Percentiles rank a stretch among this genome's conserved stretches.
Conservation (phyloP, 2,797 vertebrate species). For the Silurus aristotelis region DNA sequence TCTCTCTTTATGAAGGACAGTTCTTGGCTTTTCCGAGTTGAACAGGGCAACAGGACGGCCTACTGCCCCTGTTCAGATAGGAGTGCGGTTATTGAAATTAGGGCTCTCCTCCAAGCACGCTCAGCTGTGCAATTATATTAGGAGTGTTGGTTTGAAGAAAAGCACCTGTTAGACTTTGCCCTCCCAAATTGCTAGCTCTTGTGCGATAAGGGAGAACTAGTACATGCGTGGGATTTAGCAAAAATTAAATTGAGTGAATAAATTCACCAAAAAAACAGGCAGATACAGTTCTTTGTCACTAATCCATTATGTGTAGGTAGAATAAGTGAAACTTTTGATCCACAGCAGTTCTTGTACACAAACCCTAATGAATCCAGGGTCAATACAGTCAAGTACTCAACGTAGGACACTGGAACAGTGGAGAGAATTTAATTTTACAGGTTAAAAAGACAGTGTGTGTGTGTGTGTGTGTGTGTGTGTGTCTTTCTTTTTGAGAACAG, state of each 20-base stretch:
- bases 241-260: background rate
- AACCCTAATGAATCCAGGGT: background rate
- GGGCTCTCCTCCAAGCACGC: background rate
- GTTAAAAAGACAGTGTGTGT: background rate
- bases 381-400: background rate
- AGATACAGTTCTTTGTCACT: background rate
- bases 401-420: background rate
- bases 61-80: background rate
- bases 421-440: background rate
- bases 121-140: background rate
- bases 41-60: background rate
- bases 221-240: background rate
- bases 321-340: background rate
- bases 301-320: background rate
- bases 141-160: background rate
- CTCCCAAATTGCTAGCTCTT: background rate
- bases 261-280: background rate
- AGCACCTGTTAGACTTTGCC: background rate
- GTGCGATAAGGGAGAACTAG: background rate
- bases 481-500: conserved; percentile 65
- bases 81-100: background rate
- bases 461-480: conserved; percentile 15
- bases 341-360: background rate
- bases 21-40: background rate
- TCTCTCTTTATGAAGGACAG: background rate